Percentiles rank a stretch among this genome's conserved stretches.
Evolutionary conservation across 2,888 invertebrate genomes (phyloP).

Genomic region (Cynaeus angustus): DNA sequence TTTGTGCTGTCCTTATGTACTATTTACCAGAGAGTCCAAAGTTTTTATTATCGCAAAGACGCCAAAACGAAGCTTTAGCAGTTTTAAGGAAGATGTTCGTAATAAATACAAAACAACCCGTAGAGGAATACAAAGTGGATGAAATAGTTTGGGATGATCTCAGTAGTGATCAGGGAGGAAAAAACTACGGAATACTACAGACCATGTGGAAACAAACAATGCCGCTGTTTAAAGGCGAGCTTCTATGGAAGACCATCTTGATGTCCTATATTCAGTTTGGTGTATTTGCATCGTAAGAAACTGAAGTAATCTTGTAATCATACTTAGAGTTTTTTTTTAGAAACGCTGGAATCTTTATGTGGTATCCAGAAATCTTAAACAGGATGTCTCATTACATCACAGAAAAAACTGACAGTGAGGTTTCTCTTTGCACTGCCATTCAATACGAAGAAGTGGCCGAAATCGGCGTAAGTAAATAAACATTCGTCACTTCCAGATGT

Average conservation of each 20-base stretch:
- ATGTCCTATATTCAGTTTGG: slow-evolving; percentile 70
- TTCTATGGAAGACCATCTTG: slow-evolving; percentile 66
- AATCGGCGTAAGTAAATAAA: background rate
- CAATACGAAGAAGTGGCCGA: slow-evolving; percentile 51
- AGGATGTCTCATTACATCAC: slow-evolving; percentile 67
- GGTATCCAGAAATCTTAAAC: slow-evolving; percentile 77
- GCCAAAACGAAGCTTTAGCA: slow-evolving; percentile 63
- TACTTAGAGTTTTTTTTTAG: slow-evolving; percentile 63
- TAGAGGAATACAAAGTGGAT: slow-evolving; percentile 65
- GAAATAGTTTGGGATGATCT: slow-evolving; percentile 64
- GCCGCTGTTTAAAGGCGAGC: slow-evolving; percentile 65
- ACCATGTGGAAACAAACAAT: slow-evolving; percentile 69
- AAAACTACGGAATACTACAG: slow-evolving; percentile 57
- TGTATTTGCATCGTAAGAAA: slow-evolving; percentile 68
- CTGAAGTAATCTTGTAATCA: slow-evolving; percentile 19
- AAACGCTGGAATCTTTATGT: slow-evolving; percentile 75
- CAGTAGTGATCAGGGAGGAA: slow-evolving; percentile 51
- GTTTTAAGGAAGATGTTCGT: slow-evolving; percentile 66
- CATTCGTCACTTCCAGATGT: no score
- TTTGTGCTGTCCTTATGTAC: slow-evolving; percentile 62
- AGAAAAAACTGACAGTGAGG: slow-evolving; percentile 56
- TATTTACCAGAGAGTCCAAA: slow-evolving; percentile 70
- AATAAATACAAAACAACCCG: slow-evolving; percentile 64
- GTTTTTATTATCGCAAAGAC: slow-evolving; percentile 66
- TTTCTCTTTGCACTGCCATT: slow-evolving; percentile 65